phyloP scores from a whole-genome alignment of 2,797 vertebrate species.

The Lycodopsis pacificus region DNA sequence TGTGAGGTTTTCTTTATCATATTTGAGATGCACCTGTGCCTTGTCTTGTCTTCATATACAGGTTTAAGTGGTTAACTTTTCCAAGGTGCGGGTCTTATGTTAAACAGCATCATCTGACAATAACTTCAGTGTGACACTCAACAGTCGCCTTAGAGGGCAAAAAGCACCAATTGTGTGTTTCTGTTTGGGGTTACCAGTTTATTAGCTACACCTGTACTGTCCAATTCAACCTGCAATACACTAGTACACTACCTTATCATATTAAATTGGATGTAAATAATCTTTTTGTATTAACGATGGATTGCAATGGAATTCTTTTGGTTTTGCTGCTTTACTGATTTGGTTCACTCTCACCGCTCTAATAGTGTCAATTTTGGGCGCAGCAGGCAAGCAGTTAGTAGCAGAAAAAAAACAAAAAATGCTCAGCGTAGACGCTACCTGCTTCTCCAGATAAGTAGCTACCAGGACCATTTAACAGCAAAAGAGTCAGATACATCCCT shows the following conservation, averaged over 20 bases:
- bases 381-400: background rate
- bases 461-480: background rate
- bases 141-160: background rate
- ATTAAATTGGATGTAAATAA: background rate
- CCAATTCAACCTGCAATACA: background rate
- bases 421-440: background rate
- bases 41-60: too few relatives aligned
- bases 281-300: background rate
- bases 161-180: background rate
- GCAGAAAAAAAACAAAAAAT: background rate
- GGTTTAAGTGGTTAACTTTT: too few relatives aligned
- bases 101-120: too few relatives aligned
- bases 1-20: too few relatives aligned
- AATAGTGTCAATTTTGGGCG: background rate
- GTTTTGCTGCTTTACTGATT: background rate
- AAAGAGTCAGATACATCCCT: background rate
- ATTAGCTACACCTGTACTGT: background rate
- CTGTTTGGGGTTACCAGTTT: background rate
- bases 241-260: background rate
- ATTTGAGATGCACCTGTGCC: too few relatives aligned
- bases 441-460: background rate
- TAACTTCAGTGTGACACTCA: too few relatives aligned
- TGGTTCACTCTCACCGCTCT: background rate
- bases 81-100: too few relatives aligned
- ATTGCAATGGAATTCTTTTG: background rate